Conservation (phyloP, 2,797 vertebrate genomes). For the Cossypha caffra region DNA sequence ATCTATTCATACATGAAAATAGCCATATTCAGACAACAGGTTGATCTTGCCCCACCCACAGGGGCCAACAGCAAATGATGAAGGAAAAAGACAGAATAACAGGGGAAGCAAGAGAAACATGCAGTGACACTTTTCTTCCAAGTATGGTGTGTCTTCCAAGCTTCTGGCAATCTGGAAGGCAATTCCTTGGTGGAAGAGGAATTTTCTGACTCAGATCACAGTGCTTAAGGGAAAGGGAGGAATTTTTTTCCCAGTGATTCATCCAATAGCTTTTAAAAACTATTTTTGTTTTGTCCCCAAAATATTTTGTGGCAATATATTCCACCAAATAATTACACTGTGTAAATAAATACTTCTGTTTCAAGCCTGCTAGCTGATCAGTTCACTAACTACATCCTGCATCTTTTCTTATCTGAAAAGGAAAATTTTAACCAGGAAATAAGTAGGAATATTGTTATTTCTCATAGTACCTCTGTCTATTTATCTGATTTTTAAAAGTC, state of each 20-base stretch:
- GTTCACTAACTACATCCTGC: neutral
- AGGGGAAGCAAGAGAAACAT: neutral
- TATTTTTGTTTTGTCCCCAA: neutral
- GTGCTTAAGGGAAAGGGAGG: neutral
- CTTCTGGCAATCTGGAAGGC: neutral
- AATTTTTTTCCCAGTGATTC: neutral
- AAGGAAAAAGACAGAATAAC: neutral
- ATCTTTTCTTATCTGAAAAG: neutral
- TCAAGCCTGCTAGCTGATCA: neutral
- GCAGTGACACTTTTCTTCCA: neutral
- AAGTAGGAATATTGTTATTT: neutral
- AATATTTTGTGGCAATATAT: neutral
- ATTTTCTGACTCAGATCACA: slow-evolving; percentile 38
- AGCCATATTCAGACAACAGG: neutral
- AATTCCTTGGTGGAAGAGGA: neutral
- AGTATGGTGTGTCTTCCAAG: neutral
- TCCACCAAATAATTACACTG: neutral
- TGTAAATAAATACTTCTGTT: neutral
- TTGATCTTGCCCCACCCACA: neutral
- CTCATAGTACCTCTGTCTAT: neutral
- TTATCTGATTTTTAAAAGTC: neutral
- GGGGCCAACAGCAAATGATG: neutral
- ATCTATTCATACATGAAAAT: neutral
- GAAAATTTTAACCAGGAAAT: neutral
- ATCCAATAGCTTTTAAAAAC: neutral